A percentile compares a stretch with the other conserved stretches of the same genome.
Evolutionary conservation across 2,888 invertebrate species (phyloP).

Genomic region (Homarus gammarus): DNA sequence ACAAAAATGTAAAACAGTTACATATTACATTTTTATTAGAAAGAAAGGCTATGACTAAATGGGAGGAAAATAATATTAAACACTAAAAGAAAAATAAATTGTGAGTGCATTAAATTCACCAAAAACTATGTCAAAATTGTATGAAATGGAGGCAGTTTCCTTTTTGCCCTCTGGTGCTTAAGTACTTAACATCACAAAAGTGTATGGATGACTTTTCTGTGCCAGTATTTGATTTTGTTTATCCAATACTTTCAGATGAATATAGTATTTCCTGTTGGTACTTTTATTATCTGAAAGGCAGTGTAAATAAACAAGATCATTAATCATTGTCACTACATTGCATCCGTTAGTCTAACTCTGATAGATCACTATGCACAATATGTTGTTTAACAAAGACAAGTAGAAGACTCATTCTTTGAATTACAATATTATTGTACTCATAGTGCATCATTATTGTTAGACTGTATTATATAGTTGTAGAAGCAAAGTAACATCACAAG

Average conservation of each 20-base stretch:
- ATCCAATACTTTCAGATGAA: neutral
- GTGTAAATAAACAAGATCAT: neutral
- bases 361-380: neutral
- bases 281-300: neutral
- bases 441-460: slow-evolving; percentile 6
- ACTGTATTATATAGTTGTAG: slow-evolving; percentile 7
- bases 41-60: neutral
- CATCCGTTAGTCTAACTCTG: neutral
- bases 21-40: neutral
- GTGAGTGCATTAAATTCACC: neutral
- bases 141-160: slow-evolving; percentile 48
- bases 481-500: slow-evolving; percentile 22
- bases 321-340: neutral
- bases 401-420: neutral
- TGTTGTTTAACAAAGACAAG: neutral
- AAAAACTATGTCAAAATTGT: neutral
- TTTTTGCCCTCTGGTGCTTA: slow-evolving; percentile 46
- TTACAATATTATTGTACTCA: neutral
- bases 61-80: neutral
- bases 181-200: slow-evolving; percentile 9
- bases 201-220: slow-evolving; percentile 3
- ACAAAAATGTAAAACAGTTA: neutral
- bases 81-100: neutral
- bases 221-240: slow-evolving; percentile 2
- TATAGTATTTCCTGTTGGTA: neutral